Conservation (phyloP, 2,113 vertebrate genomes). For the Indicator maculatus region DNA sequence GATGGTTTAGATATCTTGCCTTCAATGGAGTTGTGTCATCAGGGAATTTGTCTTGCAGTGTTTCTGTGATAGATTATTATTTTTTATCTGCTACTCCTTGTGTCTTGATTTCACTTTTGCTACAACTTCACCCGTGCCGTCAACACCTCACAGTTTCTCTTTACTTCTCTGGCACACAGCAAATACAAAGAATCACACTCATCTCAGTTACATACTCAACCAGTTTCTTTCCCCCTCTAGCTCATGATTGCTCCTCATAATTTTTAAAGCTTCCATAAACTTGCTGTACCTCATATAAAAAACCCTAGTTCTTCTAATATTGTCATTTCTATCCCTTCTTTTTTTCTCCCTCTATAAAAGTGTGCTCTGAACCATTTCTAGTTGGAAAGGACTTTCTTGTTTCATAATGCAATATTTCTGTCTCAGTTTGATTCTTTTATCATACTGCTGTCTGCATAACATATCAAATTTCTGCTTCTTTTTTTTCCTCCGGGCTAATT, state of each 20-base stretch:
- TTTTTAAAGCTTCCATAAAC: slow-evolving; percentile 36
- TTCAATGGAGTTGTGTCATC: background rate
- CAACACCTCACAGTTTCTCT: slow-evolving; percentile 16
- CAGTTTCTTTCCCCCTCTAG: background rate
- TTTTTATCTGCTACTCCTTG: slow-evolving; percentile 17
- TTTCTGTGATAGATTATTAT: background rate
- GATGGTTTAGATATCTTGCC: background rate
- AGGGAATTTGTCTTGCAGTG: background rate
- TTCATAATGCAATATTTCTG: background rate
- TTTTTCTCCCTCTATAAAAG: background rate
- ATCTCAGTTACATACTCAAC: background rate
- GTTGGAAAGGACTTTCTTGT: background rate
- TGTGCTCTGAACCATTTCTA: background rate
- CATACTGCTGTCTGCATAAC: background rate
- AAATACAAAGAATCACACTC: background rate
- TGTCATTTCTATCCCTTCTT: background rate
- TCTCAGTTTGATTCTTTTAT: background rate
- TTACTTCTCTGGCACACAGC: background rate
- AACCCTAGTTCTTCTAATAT: background rate
- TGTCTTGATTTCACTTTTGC: background rate
- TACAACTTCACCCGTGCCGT: background rate
- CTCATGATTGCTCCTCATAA: slow-evolving; percentile 11
- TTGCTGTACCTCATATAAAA: background rate
- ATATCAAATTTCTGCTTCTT: background rate
- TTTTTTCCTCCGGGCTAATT: background rate